phyloP scores from a whole-genome alignment of 2,888 invertebrate species.

The Serripes groenlandicus region DNA sequence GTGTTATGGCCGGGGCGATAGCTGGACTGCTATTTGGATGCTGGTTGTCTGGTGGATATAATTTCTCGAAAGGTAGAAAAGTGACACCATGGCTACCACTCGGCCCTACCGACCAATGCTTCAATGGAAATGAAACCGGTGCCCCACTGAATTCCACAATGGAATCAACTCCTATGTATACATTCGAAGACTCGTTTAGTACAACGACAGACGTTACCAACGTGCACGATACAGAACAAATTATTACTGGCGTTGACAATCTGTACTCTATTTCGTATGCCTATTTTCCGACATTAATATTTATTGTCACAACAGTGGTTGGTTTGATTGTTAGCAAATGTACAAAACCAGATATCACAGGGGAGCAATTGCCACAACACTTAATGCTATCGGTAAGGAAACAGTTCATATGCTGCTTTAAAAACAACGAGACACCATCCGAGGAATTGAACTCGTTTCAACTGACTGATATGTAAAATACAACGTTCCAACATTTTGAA shows the following conservation, averaged over 20 bases:
- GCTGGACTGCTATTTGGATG: constrained; percentile 53
- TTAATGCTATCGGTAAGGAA: not conserved
- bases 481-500: too few relatives aligned
- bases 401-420: constrained; percentile 3
- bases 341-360: constrained; percentile 15
- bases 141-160: not conserved
- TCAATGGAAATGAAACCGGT: constrained; percentile 27
- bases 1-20: constrained; percentile 65
- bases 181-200: too few relatives aligned
- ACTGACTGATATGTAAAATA: too few relatives aligned
- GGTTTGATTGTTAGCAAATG: constrained; percentile 27
- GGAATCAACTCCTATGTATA: not conserved
- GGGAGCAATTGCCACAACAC: not conserved
- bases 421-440: too few relatives aligned
- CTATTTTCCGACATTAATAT: constrained; percentile 37
- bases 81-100: constrained; percentile 66
- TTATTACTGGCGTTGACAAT: constrained; percentile 26
- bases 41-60: constrained; percentile 68
- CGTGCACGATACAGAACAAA: not conserved
- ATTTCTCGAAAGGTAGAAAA: constrained; percentile 63
- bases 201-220: not conserved
- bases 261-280: constrained; percentile 55
- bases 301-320: constrained; percentile 15
- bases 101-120: constrained; percentile 69
- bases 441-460: too few relatives aligned